A percentile compares a stretch with the other conserved stretches of the same genome.
phyloP scores from a whole-genome alignment of 2,113 vertebrate species.

The Rhinoderma darwinii region DNA sequence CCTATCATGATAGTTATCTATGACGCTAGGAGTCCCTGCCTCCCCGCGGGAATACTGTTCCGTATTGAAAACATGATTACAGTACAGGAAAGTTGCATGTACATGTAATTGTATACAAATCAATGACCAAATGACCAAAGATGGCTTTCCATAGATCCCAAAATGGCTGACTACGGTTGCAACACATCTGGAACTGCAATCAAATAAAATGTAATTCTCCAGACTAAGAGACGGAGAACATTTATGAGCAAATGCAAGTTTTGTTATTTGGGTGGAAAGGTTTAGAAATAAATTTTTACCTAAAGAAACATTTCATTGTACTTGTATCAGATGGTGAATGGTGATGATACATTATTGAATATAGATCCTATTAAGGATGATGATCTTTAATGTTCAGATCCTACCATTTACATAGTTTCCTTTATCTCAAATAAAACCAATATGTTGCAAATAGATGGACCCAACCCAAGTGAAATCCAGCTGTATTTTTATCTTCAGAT shows the following conservation, averaged over 20 bases:
- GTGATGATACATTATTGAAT: background rate
- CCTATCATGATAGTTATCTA: too few species aligned
- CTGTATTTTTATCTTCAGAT: conserved; percentile 22
- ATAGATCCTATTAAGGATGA: background rate
- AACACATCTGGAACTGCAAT: background rate
- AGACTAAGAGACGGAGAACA: background rate
- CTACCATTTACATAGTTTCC: conserved; percentile 24
- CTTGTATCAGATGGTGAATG: background rate
- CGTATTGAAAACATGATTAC: too few species aligned
- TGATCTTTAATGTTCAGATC: background rate
- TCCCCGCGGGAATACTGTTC: too few species aligned
- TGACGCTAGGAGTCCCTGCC: too few species aligned
- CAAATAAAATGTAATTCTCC: background rate
- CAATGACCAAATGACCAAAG: background rate
- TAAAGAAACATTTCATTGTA: background rate
- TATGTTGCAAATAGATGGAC: background rate
- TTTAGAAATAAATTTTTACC: background rate
- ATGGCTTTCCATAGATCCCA: background rate
- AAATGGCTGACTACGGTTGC: background rate
- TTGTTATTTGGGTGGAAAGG: background rate
- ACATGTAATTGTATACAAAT: background rate
- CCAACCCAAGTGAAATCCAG: background rate
- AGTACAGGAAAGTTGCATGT: background rate
- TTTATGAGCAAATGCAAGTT: background rate
- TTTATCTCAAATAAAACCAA: conserved; percentile 35